A percentile compares a stretch with the other conserved stretches of the same genome.
Conservation (phyloP, 2,888 invertebrate species). For the Incurvaria masculella region DNA sequence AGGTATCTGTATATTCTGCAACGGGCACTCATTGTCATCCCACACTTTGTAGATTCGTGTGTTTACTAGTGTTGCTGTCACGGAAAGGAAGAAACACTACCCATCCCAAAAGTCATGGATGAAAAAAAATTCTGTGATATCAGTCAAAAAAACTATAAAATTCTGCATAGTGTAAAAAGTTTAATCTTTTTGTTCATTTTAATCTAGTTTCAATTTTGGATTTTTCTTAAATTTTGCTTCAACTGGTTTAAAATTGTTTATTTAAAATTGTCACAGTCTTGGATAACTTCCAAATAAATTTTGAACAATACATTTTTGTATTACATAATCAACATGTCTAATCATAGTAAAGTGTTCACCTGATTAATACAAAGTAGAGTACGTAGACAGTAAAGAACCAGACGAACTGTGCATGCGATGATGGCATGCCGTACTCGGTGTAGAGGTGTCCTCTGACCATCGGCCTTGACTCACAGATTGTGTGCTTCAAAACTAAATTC, state of each 20-base stretch:
- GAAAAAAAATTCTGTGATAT: no score
- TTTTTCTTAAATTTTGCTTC: no score
- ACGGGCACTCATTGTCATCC: no score
- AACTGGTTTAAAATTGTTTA: no score
- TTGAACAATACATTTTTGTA: slow-evolving; percentile 1
- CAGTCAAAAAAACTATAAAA: background rate
- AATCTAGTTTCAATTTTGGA: no score
- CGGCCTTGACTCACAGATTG: slow-evolving; percentile 79
- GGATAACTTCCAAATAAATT: no score
- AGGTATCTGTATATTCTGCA: no score
- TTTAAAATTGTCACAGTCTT: background rate
- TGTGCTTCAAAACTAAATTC: slow-evolving; percentile 78
- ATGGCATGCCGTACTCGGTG: slow-evolving; percentile 88
- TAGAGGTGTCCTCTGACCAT: slow-evolving; percentile 62
- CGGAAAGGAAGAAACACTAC: no score
- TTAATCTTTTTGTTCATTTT: no score
- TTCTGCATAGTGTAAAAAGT: background rate
- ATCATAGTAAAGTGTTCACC: slow-evolving; percentile 52
- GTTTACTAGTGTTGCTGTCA: no score
- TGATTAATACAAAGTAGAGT: slow-evolving; percentile 79
- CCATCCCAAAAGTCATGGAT: no score
- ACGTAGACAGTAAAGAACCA: slow-evolving; percentile 89
- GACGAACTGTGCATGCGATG: slow-evolving; percentile 87
- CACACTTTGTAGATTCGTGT: no score
- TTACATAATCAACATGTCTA: slow-evolving; percentile 7